Evolutionary conservation across 2,113 vertebrate species (phyloP), one percentile per base, ranked within the genome.

Genomic region (Lutjanus erythropterus): DNA sequence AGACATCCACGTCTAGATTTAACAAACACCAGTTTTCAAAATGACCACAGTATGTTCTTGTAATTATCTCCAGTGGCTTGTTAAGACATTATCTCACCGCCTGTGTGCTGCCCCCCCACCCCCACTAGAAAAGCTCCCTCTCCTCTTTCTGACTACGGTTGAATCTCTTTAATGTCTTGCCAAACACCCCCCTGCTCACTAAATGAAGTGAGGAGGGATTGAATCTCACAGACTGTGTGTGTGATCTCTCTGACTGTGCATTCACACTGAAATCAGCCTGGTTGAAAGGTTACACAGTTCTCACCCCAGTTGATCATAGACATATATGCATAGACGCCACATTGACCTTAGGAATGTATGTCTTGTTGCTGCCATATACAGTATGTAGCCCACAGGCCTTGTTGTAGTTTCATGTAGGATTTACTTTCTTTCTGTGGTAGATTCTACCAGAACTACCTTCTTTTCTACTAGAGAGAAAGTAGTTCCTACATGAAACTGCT

Each of bases 51-150:
- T 61, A 59, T 64, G 29, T 84, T 75, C 50, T 85, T 52, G 56
- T 87, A 64, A 81, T 90, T n/a, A 83, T 86, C 61, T 73, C 25
- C 66, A 33, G 76, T 83, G 76, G 83, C 76, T 91, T 81, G 71
- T 83, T 91, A 18, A 77, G 86, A 81, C 71, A 70, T 85, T 67
- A 82, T 73, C 33, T 86, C 82, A 78, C 72, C 21, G 44, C 72
- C 16, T 69, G 42, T 67, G 52, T 84, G 71, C 77, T 80, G 75
- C 60, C 44, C 31, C 56, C 6, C 39, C 0, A 0, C 25, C 41
- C 67, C 21, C 66, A 6, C 29, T 52, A 44, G 47, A 74, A 68
- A 58, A 29, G 5, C 46, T 23, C 58, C 46, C 23, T 18, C n/a
- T 44, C 15, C 9, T 35, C 18, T 55, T 15, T 46, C 21, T 12